Base-by-base conservation (phyloP, 2,113 vertebrate genomes). In the Monarcha castaneiventris region DNA sequence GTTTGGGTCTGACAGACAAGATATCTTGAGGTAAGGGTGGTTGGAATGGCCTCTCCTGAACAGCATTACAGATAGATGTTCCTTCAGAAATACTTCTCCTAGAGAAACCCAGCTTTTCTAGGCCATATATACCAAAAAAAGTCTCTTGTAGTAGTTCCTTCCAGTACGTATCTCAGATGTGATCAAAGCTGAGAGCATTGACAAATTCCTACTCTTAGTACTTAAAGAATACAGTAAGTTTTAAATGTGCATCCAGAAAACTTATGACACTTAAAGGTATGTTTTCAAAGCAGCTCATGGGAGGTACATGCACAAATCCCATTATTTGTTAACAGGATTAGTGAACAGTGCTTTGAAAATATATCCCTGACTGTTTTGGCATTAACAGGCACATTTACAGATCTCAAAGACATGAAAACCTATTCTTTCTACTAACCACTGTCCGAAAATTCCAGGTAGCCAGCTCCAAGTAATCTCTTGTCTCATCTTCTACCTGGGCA, bases 271-370 rank as follows among this genome's bases (percentile, higher is more conserved):
- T 87, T 84, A 16, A 61, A 63, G 43, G 29, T 93, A 71, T 21
- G 16, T 82, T 97, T 97, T 90, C 77, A 82, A 71, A 91, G 69
- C 49, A 92, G 51, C 79, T 63, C 56, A 59, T 30, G 48, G 75
- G 81, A 96, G 69, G 82, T 76, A 88, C 39, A 54, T 14, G 20
- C 39, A 94, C 69, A 97, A 95, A 96, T 94, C 80, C 52, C 74
- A 75, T 90, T 90, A 95, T 93, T 95, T 83, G 69, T 85, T 95
- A 94, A 90, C 67, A 89, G 85, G 83, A 95, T 95, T 95, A 93
- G 62, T 11, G 43, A 94, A 73, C 13, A 32, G 37, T 71, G 49
- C 74, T 92, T 85, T 85, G 93, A 94, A 96, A 95, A 92, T 35
- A 87, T 23, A 93, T 68, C 52, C 75, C 41, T 56, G 35, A 33